phyloP scores from a whole-genome alignment of 2,113 vertebrate species.

The Saguinus imperator region DNA sequence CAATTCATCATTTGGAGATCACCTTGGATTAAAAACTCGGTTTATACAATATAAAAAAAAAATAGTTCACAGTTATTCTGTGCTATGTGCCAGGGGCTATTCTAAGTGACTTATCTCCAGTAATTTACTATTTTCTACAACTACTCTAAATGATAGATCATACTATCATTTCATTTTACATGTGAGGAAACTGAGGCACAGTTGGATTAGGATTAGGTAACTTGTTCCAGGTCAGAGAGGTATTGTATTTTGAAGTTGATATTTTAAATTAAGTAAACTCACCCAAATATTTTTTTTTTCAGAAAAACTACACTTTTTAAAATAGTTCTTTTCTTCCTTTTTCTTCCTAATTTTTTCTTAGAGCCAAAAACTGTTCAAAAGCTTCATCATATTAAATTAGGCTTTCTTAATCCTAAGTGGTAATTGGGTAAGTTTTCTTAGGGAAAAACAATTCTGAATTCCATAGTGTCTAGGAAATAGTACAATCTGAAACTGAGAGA shows the following conservation, averaged over 20 bases:
- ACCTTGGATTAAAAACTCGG: background rate
- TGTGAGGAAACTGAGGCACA: background rate
- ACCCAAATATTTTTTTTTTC: background rate
- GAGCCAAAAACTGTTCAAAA: background rate
- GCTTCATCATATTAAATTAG: background rate
- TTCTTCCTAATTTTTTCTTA: background rate
- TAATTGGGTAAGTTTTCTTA: slow-evolving; percentile 5
- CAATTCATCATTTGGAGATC: background rate
- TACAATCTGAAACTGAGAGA: background rate
- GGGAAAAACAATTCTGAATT: slow-evolving; percentile 31
- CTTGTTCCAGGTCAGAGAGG: background rate
- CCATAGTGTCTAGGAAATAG: background rate
- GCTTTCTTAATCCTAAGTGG: slow-evolving; percentile 44
- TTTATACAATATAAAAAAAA: background rate
- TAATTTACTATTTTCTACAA: background rate
- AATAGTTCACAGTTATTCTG: background rate
- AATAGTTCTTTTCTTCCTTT: too few relatives aligned
- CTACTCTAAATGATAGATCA: background rate
- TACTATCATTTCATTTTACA: background rate
- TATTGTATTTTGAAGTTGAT: background rate
- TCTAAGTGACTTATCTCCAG: background rate
- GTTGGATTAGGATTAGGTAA: background rate
- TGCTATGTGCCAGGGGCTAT: background rate
- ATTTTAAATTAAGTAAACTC: background rate
- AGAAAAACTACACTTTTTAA: too few relatives aligned